Evolutionary conservation across 1,140 invertebrate species (phyloP), one percentile per base, ranked within the genome.

Genomic region (Macrotrachela quadricornifera): DNA sequence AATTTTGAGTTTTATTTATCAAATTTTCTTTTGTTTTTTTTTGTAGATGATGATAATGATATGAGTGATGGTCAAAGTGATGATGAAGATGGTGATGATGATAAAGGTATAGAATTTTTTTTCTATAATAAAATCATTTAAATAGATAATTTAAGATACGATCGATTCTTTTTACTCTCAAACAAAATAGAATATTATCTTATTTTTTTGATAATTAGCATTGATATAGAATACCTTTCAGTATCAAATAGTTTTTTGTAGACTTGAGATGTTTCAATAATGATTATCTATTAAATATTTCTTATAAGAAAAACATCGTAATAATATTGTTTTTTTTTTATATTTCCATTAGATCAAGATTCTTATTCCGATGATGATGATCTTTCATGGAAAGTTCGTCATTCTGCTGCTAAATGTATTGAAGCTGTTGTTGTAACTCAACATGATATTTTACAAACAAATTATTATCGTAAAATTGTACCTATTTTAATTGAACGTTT

Each of bases 311-410:
- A 42, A 39, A 13, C 46, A 36, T 36, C 49, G n/a, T 42, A 39
- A 13, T 44, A 17, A 13, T 37, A 17, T 30, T 36, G 45, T 14
- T 51, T 30, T 9, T 6, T 47, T n/a, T 36, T 77, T 78, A n/a
- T n/a, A n/a, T n/a, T n/a, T n/a, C n/a, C n/a, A 44, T 76, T 81
- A 51, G 81, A 79, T 45, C 85, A 87, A 58, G 85, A 88, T 61
- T 85, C 88, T 61, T 96, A 94, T 65, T 92, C 86, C 40, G 90
- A 96, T 69, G 90, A 95, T 71, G 94, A 99, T 67, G 94, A 99
- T 66, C 90, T 97, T 82, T 91, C 85, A 54, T 99, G 94, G 92
- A 99, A 99, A 74, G 78, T 80, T 14, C 74, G 94, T 47, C 75
- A 92, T 45, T 82, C 90, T 6, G 84, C 91, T 38, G 91, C 92